Percentiles rank a stretch among this genome's conserved stretches.
These are phyloP conservation scores for Chiloscyllium plagiosum DNA, from an alignment of 2,113 vertebrate species.

Conservation along the genomic window DNA sequence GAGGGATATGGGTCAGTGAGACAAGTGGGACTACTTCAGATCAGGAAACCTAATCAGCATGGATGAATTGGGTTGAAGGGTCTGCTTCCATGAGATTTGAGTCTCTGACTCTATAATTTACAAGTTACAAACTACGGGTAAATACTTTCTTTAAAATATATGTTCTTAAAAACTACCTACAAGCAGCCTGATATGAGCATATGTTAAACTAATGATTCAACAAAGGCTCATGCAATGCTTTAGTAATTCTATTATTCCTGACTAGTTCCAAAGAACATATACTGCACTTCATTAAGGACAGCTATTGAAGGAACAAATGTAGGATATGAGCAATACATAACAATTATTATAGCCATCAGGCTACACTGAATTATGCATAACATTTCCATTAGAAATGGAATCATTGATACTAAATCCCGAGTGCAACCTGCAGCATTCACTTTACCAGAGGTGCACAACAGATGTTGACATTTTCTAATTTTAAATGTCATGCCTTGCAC, in stretches of 20 bases:
- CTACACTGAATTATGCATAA: not conserved
- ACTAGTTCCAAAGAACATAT: not conserved
- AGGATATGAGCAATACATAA: constrained; percentile 16
- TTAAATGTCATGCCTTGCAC: not conserved
- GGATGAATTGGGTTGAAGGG: too few relatives aligned
- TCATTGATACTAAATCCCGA: not conserved
- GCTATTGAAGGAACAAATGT: constrained; percentile 1
- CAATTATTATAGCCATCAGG: not conserved
- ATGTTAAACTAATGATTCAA: constrained; percentile 12
- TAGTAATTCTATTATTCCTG: not conserved
- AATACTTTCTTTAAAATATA: not conserved
- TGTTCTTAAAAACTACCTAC: not conserved
- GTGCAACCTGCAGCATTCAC: not conserved
- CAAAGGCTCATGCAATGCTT: not conserved
- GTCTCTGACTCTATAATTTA: not conserved
- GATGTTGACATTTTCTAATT: not conserved
- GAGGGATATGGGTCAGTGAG: too few relatives aligned
- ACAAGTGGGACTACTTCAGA: too few relatives aligned
- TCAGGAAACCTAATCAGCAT: too few relatives aligned
- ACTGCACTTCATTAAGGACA: constrained; percentile 7
- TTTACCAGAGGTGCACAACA: not conserved
- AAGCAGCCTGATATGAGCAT: not conserved
- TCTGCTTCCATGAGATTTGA: too few relatives aligned
- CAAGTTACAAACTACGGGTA: not conserved
- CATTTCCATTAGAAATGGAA: constrained; percentile 12